Base-by-base conservation (phyloP, 2,888 invertebrate species). In the Brassicogethes aeneus region DNA sequence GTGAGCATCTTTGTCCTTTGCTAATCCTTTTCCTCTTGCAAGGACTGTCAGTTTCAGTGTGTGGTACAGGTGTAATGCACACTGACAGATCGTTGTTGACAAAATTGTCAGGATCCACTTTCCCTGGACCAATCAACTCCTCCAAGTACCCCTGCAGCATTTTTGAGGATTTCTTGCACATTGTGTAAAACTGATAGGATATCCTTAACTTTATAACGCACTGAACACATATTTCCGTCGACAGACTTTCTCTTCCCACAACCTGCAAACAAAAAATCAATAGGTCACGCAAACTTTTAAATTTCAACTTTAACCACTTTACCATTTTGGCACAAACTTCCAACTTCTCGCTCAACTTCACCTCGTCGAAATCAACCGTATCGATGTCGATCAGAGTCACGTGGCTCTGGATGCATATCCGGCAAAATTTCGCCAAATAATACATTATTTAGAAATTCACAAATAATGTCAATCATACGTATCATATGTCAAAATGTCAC, bases 401-500 rank as follows among this genome's bases (percentile, higher is more conserved):
- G 39, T 56, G 59, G 17, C 60, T 56, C 49, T 60, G 60, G 39
- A 68, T 55, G 48, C 68, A 68, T 56, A 68, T 62, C 52, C 66
- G 55, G 49, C 68, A 68, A 47, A 68, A 64, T 56, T 66, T 61
- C 43, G 62, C 52, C 48, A 68, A 59, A 60, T 63, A 66, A 57
- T 62, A 66, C 68, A 68, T 66, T 55, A 52, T 58, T 56, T 54
- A 47, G 51, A 46, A 50, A 47, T 51, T 47, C 50, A 46, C 41
- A 46, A 43, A 39, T 53, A 56, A 53, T 63, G 65, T 67, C 67
- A 65, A 64, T 65, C 65, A 66, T 62, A 57, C 53, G 60, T 60
- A 60, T 61, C 60, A 56, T 60, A 61, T 65, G 65, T 65, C 65
- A 64, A 58, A 59, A 59, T 61, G 64, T 64, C 63, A 64, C 42